Base-by-base conservation (phyloP, 2,888 invertebrate genomes). In the Cyaniris semiargus region DNA sequence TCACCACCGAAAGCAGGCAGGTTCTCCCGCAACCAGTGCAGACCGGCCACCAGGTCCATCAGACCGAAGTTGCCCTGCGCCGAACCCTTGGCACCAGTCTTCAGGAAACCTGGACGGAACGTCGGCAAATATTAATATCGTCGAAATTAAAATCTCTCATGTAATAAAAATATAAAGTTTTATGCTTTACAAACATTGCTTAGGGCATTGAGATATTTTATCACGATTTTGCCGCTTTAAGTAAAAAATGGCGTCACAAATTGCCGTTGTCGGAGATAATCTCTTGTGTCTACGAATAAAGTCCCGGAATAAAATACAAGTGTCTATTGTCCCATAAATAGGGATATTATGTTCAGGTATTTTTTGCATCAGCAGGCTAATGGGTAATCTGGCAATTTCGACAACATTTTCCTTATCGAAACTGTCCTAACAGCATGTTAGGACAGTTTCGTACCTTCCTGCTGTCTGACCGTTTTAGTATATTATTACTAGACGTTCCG, bases 21-120 rank as follows among this genome's bases (percentile, higher is more conserved):
- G 92, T 99, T 99, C 89, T 98, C 98, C 85, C 97, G 96, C 78
- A 99, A 95, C 99, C 99, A 99, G 88, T 99, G 98, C 77, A 99
- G 95, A 21, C 99, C 99, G 31, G 99, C 99, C 79, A 98, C 97
- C 81, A 98, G 94, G 91, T 98, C 98, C 97, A 98, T 97, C 84
- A 98, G 95, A 78, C 98, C 98, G 88, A 97, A 98, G 94, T 98
- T 98, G 86, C 98, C 97, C 92, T 98, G 98, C 81, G 97, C 97
- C 87, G 97, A 97, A 84, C 97, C 97, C 90, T 97, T 97, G 87
- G 97, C 96, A 85, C 98, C 97, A 83, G 98, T 98, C 94, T 98
- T 98, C 88, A 98, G 95, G 93, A 98, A 98, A 87, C 98, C 97
- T 97, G 88, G 84, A 87, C 85, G n/a, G 58, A 58, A 58, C 21